Base-by-base conservation (phyloP, 2,113 vertebrate genomes). In the Onychorhynchus coronatus region DNA sequence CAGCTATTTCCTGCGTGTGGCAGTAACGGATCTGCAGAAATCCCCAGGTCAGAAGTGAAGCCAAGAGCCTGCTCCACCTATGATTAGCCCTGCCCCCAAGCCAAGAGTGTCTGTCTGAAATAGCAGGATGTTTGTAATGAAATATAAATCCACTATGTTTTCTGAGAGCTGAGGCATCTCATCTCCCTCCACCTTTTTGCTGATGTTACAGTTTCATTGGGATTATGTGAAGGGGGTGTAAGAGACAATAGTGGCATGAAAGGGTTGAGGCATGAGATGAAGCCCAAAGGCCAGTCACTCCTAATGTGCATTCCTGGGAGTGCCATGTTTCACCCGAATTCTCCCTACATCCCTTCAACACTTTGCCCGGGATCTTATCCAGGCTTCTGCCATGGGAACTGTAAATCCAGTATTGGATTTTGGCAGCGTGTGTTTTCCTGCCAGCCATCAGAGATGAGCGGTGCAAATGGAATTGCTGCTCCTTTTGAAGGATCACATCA, bases 231-330 rank as follows among this genome's bases (percentile, higher is more conserved):
- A 73, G 35, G 14, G 24, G 3, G 47, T 24, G 67, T 66, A 15
- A 44, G 2, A 41, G 67, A n/a, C 0, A 2, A 5, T 0, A 58
- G 56, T 2, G 42, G 74, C 3, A 0, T 8, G 8, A 25, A 22
- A 76, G 42, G 1, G 1, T 30, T 5, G 9, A 68, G 74, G 20
- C 8, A 2, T 28, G 53, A 66, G 18, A 39, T 42, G 8, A 12
- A 70, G 53, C 74, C 65, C 58, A 1, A 72, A 35, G 67, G 28
- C 14, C 49, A 41, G 82, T 59, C 71, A 62, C 59, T 74, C 71
- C 59, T 33, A 12, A 23, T 15, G 44, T 14, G 17, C 1, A 1
- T 56, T 90, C 27, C 71, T 70, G 80, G 88, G 83, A 92, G 68
- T 67, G 83, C 56, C 27, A 0, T 7, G 56, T 56, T 81, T 59